These are phyloP conservation scores for Tachina grossa DNA, from an alignment of 2,888 invertebrate species.

Conservation along the genomic window DNA sequence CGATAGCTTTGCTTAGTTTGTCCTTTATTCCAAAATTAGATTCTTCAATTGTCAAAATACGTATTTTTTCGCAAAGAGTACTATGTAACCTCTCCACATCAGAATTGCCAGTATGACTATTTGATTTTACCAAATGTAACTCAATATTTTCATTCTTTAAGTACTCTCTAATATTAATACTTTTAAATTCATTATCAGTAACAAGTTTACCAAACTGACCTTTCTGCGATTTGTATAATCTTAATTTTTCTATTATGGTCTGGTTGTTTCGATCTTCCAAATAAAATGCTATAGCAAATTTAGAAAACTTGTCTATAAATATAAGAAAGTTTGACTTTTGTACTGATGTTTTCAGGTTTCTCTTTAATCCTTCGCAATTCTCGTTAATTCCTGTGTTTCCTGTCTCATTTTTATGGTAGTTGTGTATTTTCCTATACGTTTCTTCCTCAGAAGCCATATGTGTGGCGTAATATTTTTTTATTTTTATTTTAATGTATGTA, in stretches of 20 bases:
- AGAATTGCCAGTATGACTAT: conserved; percentile 16
- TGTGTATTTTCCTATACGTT: not conserved
- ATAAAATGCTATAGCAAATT: conserved; percentile 18
- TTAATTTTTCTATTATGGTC: conserved; percentile 33
- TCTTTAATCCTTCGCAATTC: conserved; percentile 61
- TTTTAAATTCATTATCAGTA: conserved; percentile 32
- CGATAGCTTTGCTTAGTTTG: not conserved
- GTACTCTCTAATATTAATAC: conserved; percentile 20
- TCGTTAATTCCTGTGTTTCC: conserved; percentile 66
- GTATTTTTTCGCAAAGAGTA: conserved; percentile 16
- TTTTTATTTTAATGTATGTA: too few species aligned
- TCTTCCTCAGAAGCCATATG: conserved; percentile 22
- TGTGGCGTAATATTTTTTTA: conserved; percentile 49
- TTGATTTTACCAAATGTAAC: not conserved
- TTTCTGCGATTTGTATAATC: conserved; percentile 10
- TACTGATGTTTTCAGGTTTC: conserved; percentile 52
- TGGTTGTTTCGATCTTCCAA: conserved; percentile 24
- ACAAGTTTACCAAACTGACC: conserved; percentile 2
- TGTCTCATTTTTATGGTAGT: conserved; percentile 68
- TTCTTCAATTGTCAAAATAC: conserved; percentile 2
- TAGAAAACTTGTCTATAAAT: conserved; percentile 12
- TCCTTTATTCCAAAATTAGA: not conserved
- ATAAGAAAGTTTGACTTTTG: conserved; percentile 45
- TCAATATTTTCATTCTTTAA: conserved; percentile 20
- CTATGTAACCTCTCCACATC: conserved; percentile 16